A percentile compares a stretch with the other conserved stretches of the same genome.
Evolutionary conservation across 2,797 vertebrate genomes (phyloP).

Genomic region (Pipistrellus pipistrellus): DNA sequence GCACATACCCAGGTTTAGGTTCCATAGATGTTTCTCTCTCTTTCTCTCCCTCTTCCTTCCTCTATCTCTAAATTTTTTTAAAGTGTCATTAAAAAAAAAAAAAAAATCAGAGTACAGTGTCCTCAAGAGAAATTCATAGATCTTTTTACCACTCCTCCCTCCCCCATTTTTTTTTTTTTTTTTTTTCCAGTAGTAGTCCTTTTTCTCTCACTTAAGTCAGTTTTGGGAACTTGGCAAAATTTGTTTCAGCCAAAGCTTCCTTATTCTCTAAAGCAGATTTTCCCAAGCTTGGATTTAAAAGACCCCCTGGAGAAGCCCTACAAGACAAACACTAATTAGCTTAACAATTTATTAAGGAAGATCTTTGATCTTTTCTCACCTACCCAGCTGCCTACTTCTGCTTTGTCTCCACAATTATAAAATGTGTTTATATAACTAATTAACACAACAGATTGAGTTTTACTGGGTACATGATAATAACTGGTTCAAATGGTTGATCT

Average conservation of each 20-base stretch:
- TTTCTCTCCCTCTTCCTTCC: background rate
- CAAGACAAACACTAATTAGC: conserved; percentile 86
- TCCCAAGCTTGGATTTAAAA: conserved; percentile 85
- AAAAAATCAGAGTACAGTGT: background rate
- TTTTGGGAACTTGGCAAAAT: conserved; percentile 67
- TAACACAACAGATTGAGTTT: conserved; percentile 87
- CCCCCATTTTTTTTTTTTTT: too few relatives aligned
- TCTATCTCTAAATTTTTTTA: background rate
- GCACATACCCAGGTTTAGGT: background rate
- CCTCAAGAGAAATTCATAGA: background rate
- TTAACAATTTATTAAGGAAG: conserved; percentile 84
- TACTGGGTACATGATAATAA: conserved; percentile 83
- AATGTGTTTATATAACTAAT: conserved; percentile 88
- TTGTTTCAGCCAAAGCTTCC: conserved; percentile 77
- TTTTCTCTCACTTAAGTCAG: conserved; percentile 55
- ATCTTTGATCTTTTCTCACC: conserved; percentile 89
- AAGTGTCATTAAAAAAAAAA: background rate
- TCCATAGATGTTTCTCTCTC: background rate
- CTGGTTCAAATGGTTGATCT: conserved; percentile 84
- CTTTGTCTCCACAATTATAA: conserved; percentile 83
- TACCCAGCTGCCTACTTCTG: conserved; percentile 84
- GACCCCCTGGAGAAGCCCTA: conserved; percentile 80
- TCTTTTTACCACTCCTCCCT: background rate
- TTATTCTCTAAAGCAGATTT: conserved; percentile 73
- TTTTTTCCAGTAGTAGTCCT: background rate